Evolutionary conservation across 2,113 vertebrate genomes (phyloP), one percentile per base, ranked within the genome.

Genomic region (Laticauda colubrina): DNA sequence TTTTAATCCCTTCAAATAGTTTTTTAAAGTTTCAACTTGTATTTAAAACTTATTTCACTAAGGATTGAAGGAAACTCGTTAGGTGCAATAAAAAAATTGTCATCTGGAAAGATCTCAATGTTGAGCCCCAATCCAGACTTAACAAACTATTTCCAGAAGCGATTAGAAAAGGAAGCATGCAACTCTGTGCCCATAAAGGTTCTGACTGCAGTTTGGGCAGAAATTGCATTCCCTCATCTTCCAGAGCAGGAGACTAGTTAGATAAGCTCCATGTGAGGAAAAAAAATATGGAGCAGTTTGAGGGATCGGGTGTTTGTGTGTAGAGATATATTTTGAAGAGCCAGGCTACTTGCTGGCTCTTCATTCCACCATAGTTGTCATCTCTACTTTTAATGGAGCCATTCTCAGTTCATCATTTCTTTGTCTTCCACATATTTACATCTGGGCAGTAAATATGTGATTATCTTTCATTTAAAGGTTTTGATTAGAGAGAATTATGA

Each of bases 401-500:
- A 69, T 69, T 69, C 61, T n/a, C 64, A 69, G 29, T 18, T 69
- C 14, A 5, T 14, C n/a, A 15, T 69, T 69, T 69, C 61, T 51
- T 51, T 51, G 48, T 51, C 48, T 69, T 69, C 5, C 2, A 29
- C 64, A 15, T 15, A 6, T 69, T 69, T 69, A 69, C 64, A 69
- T 34, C 64, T 34, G 64, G 14, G 64, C 64, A n/a, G 3, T 34
- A 69, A 69, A 69, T 69, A 34, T 69, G 64, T 69, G 12, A 64
- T 64, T 64, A 69, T n/a, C 29, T 34, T 69, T 69, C 64, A 34
- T n/a, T n/a, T 69, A 75, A 90, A 85, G 53, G 26, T 75, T 53
- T 92, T 94, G 89, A 75, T 43, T 93, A 64, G 18, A 81, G 64
- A 93, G 43, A 29, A 29, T 85, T 34, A 11, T 91, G 21, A 55